phyloP scores from a whole-genome alignment of 2,888 invertebrate genomes.

The Reticulitermes lucifugus region DNA sequence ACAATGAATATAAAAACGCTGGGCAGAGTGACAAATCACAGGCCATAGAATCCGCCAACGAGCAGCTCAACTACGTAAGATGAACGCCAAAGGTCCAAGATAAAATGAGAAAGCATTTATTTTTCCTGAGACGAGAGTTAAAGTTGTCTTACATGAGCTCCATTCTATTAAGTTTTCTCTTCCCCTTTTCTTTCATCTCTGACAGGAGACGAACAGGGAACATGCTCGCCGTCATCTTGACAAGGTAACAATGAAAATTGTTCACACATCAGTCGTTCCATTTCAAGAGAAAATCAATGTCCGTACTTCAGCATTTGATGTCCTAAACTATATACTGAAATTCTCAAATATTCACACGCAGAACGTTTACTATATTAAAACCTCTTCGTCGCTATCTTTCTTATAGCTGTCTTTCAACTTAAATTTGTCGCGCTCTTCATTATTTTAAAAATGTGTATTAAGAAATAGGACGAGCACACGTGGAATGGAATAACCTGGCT shows the following conservation, averaged over 20 bases:
- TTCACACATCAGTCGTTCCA: neutral
- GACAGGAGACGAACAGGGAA: constrained; percentile 9
- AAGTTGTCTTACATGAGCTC: constrained; percentile 37
- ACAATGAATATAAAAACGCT: constrained; percentile 22
- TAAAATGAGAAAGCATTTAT: constrained; percentile 32
- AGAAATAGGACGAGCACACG: too few species aligned
- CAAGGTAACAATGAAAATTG: constrained; percentile 8
- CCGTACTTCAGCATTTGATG: neutral
- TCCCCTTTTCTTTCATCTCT: neutral
- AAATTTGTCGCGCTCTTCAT: too few species aligned
- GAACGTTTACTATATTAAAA: too few species aligned
- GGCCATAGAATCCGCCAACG: neutral
- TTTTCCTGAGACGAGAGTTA: neutral
- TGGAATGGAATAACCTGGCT: too few species aligned
- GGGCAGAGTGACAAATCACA: constrained; percentile 12
- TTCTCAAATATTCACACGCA: too few species aligned
- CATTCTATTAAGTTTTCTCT: constrained; percentile 32
- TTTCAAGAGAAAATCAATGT: neutral
- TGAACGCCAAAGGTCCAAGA: constrained; percentile 18
- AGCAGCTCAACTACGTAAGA: constrained; percentile 16
- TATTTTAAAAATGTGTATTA: too few species aligned
- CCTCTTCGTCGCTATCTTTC: too few species aligned
- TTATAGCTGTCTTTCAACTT: too few species aligned
- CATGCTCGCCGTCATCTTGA: constrained; percentile 1
- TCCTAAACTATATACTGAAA: too few species aligned